Evolutionary conservation across 1,140 invertebrate species (phyloP), one percentile per base, ranked within the genome.

Genomic region (Drosophila jambulina): DNA sequence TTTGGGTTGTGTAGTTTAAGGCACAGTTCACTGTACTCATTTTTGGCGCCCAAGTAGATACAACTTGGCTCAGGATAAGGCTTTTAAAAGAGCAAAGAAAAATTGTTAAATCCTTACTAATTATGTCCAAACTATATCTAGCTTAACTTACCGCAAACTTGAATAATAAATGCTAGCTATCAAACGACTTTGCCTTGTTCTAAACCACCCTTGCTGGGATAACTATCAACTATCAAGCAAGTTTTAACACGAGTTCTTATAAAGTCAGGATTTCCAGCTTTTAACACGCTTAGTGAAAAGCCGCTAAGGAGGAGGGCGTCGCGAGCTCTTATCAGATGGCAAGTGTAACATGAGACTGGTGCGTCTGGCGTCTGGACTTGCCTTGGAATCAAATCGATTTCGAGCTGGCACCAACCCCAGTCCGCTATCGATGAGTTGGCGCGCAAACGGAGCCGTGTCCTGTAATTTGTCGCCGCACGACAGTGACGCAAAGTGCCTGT

Each of bases 361-460:
- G 74, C 72, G 45, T 68, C 76, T 70, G 63, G 36, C 62, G 59
- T 78, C 61, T 68, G 64, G 70, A 83, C 69, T 80, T 56, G 76
- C 76, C 68, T 70, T 49, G 43, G 57, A 86, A 82, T 61, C 75
- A 88, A 87, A 87, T 87, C 83, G 83, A 87, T 87, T 87, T 77
- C 60, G 53, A 57, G 63, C 59, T 38, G 40, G 46, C 62, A 70
- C 62, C 62, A 70, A 63, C 65, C 51, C 43, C 58, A 34, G 49
- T 40, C 53, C 45, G 23, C 54, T 46, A 57, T 74, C 68, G 81
- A 75, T 82, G 75, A 76, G 74, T 65, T 75, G 72, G 72, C 74
- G 70, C 67, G 42, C 67, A 72, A 72, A 71, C 32, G 49, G 65
- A 56, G 54, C 51, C 80, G 65, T 82, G 80, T 82, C 77, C 77